A percentile compares a stretch with the other conserved stretches of the same genome.
These are phyloP conservation scores for Tenualosa ilisha DNA, from an alignment of 2,797 vertebrate genomes.

Conservation along the genomic window DNA sequence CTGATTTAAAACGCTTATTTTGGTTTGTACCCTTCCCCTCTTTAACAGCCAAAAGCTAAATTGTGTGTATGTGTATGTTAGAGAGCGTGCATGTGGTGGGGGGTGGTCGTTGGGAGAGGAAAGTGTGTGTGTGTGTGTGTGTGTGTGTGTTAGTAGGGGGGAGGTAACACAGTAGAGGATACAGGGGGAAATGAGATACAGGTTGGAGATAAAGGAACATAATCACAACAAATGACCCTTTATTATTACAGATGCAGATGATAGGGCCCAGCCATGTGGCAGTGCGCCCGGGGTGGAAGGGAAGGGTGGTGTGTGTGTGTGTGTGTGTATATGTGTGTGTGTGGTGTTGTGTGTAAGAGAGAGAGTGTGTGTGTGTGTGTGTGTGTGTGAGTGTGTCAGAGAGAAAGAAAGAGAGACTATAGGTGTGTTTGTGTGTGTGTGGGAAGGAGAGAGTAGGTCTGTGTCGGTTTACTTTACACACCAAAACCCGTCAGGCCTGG, in stretches of 20 bases:
- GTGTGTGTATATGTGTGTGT: slow-evolving; percentile 8
- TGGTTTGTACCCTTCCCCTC: not conserved
- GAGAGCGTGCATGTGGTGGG: not conserved
- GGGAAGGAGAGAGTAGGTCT: slow-evolving; percentile 42
- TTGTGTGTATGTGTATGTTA: not conserved
- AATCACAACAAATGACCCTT: slow-evolving; percentile 84
- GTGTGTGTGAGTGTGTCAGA: not conserved
- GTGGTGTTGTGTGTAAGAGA: not conserved
- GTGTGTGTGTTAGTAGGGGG: slow-evolving; percentile 40
- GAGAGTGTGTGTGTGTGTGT: not conserved
- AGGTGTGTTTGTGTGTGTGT: slow-evolving; percentile 6
- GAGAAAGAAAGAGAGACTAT: not conserved
- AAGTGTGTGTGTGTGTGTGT: slow-evolving; percentile 7
- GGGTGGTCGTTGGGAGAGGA: no score
- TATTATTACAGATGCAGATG: slow-evolving; percentile 91
- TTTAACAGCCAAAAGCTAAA: slow-evolving; percentile 18
- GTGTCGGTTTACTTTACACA: slow-evolving; percentile 70
- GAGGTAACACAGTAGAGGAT: slow-evolving; percentile 69
- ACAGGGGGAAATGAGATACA: slow-evolving; percentile 80
- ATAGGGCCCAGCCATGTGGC: slow-evolving; percentile 78
- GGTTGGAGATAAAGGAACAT: slow-evolving; percentile 81
- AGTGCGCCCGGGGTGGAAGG: slow-evolving; percentile 77
- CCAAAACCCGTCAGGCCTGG: slow-evolving; percentile 61
- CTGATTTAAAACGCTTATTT: slow-evolving; percentile 49
- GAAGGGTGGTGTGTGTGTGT: slow-evolving; percentile 43